Evolutionary conservation across 2,888 invertebrate species (phyloP), one percentile per base, ranked within the genome.

Genomic region (Linnaemya tessellans): DNA sequence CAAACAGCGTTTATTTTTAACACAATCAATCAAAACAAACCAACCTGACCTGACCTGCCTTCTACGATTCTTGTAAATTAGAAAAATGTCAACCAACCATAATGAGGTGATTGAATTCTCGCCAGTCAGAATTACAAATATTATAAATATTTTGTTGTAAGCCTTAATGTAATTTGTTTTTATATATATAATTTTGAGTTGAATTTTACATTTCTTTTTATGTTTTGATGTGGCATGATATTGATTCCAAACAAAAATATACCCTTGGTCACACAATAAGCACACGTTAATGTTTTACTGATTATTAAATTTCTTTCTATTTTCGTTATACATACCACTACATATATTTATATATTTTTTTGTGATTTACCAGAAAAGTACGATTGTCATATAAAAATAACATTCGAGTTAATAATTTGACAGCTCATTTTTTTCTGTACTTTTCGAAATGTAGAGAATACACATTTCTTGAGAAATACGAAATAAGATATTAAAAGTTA

Each of bases 221-320:
- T 86, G 71, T 83, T n/a, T 87, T 75, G 74, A 84, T 89, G 89
- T 89, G 90, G 90, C 90, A 90, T 90, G 89, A 87, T 86, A 70
- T 79, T 84, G 81, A 84, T 75, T 84, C 79, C 80, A 84, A 80
- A 75, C 49, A 73, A 75, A 84, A 43, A 65, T 46, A 85, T 35
- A 81, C 70, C 73, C 70, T 73, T 73, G 65, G 87, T 87, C 88
- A 87, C 85, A 89, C 86, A 87, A 84, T 60, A 54, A 75, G 85
- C 82, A 85, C 85, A 75, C 75, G 38, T 79, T 85, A 30, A 56
- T 64, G 25, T 82, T 75, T 75, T 43, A 75, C 60, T 62, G 30
- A 81, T 81, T 81, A 41, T 30, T 41, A 46, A 38, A 41, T 51
- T 65, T 79, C 30, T 51, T 65, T 79, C 30, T 58, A 56, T 54